A percentile compares a stretch with the other conserved stretches of the same genome.
phyloP scores from a whole-genome alignment of 2,888 invertebrate species.

The Cheilosia scutellata region DNA sequence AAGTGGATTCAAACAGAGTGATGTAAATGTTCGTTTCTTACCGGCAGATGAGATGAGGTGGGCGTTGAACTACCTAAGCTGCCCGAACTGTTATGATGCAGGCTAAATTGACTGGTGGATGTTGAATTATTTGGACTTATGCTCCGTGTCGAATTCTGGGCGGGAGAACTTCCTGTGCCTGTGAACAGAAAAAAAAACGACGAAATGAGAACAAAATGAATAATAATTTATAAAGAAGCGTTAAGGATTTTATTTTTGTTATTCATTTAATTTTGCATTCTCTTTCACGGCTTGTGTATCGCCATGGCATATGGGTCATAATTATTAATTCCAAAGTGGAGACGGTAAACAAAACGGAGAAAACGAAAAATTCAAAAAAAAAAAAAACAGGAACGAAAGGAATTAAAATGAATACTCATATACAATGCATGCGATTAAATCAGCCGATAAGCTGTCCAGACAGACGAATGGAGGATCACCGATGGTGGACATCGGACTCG shows the following conservation, averaged over 20 bases:
- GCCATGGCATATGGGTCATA: conserved; percentile 72
- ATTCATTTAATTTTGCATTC: conserved; percentile 52
- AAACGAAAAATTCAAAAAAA: background rate
- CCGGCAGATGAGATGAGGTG: conserved; percentile 83
- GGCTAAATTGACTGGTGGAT: conserved; percentile 84
- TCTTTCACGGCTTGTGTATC: conserved; percentile 3
- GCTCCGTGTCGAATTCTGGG: conserved; percentile 85
- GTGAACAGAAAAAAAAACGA: conserved; percentile 71
- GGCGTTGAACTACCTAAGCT: conserved; percentile 84
- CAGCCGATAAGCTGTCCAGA: conserved; percentile 66
- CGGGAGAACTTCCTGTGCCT: conserved; percentile 85
- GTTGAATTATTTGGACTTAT: conserved; percentile 84
- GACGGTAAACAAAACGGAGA: conserved; percentile 11
- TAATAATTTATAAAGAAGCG: conserved; percentile 53
- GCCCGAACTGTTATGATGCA: conserved; percentile 84
- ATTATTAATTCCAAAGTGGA: conserved; percentile 67
- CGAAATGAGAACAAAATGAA: conserved; percentile 45
- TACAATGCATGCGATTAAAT: conserved; percentile 73
- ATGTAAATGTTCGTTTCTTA: conserved; percentile 66
- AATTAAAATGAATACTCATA: conserved; percentile 68
- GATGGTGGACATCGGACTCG: conserved; percentile 24
- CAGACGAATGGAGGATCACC: conserved; percentile 45
- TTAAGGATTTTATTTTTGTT: conserved; percentile 25
- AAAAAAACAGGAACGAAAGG: conserved; percentile 20
- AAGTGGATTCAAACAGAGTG: conserved; percentile 6